Conservation (phyloP, 1,140 invertebrate genomes). For the Steinernema khuongi region DNA sequence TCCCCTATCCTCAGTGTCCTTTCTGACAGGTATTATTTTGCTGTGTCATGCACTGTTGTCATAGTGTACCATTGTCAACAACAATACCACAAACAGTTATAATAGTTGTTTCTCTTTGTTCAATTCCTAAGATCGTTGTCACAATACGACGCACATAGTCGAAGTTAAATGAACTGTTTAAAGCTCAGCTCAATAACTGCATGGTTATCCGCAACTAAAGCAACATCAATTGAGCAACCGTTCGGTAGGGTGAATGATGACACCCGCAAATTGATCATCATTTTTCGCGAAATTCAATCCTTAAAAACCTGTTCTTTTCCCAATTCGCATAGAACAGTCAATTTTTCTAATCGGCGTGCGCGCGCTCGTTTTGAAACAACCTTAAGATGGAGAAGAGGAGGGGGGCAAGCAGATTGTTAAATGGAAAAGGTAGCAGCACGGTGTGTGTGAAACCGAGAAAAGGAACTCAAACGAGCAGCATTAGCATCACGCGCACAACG, state of each 20-base stretch:
- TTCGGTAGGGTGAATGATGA: constrained; percentile 1
- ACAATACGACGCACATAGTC: no score
- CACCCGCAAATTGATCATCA: constrained; percentile 13
- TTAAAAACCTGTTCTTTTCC: constrained; percentile 17
- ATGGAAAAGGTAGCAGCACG: neutral
- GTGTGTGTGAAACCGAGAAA: neutral
- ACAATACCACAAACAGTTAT: no score
- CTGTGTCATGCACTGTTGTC: no score
- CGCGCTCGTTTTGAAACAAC: constrained; percentile 12
- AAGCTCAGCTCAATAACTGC: no score
- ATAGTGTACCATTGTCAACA: no score
- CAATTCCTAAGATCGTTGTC: no score
- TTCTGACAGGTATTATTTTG: no score
- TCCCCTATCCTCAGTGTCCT: no score
- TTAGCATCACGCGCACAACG: neutral
- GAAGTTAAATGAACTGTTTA: no score
- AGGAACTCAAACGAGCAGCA: neutral
- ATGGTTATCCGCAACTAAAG: no score
- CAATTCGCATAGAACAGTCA: constrained; percentile 12
- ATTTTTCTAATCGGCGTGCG: constrained; percentile 16
- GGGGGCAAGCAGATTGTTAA: neutral
- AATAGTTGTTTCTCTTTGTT: no score
- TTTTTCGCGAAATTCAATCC: constrained; percentile 13
- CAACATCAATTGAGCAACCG: no score
- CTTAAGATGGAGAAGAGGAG: neutral